phyloP scores from a whole-genome alignment of 2,797 vertebrate species.

The Todus mexicanus region DNA sequence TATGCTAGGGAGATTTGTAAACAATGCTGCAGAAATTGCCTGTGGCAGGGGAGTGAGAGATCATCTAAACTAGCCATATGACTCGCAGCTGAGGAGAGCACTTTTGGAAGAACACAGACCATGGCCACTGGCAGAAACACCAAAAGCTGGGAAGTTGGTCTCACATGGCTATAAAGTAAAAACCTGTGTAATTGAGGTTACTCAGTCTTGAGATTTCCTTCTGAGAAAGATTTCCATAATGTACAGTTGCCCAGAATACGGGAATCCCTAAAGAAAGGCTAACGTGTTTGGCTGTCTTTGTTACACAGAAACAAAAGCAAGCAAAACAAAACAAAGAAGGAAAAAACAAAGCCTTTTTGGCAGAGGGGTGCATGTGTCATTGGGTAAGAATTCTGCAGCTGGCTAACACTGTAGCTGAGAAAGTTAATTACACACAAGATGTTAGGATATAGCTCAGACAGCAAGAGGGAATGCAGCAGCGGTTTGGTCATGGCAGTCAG shows the following conservation, averaged over 20 bases:
- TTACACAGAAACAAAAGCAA: constrained; percentile 19
- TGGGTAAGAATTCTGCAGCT: constrained; percentile 31
- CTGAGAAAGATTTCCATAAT: neutral
- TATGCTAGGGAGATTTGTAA: neutral
- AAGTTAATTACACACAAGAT: constrained; percentile 18
- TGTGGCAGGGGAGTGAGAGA: neutral
- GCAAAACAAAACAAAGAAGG: neutral
- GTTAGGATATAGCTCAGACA: neutral
- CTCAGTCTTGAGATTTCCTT: neutral
- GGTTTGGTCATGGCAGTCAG: neutral
- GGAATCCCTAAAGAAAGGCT: constrained; percentile 9
- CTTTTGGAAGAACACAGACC: neutral
- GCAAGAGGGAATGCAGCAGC: neutral
- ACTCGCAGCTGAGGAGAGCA: neutral
- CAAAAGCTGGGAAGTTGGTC: neutral
- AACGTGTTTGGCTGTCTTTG: neutral
- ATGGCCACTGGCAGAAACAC: neutral
- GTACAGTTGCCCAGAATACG: neutral
- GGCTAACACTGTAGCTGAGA: neutral
- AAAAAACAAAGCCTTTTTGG: constrained; percentile 20
- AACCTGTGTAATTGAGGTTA: neutral
- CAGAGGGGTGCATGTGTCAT: neutral
- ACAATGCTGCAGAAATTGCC: neutral
- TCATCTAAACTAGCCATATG: neutral
- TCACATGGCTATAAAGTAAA: neutral